Evolutionary conservation across 2,113 vertebrate species (phyloP), one percentile per base, ranked within the genome.

Genomic region (Nettapus auritus): DNA sequence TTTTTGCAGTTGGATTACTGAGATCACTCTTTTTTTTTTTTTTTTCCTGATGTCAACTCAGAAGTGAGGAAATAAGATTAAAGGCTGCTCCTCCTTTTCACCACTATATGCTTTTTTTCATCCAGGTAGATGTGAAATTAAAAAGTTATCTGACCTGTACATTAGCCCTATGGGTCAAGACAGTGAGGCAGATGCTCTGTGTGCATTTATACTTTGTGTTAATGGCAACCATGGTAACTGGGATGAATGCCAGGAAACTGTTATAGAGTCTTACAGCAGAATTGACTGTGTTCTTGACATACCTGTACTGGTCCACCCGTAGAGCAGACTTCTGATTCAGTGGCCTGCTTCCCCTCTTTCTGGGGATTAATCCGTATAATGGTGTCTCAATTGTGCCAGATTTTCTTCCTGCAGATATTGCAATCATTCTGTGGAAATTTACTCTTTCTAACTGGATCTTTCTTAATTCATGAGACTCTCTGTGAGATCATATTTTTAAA

Each of bases 11-110:
- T 23, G 14, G 20, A 81, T 93, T 89, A 59, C 21, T 74, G 34
- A 90, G 18, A 86, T 86, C 69, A 60, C 75, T 78, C 23, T 3
- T 33, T 78, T 76, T 71, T 76, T 71, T 86, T 22, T 50, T 50
- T 50, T 78, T 89, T 85, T 46, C n/a, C 52, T 6, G 5, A 4
- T 67, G 31, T 64, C 82, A 90, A 20, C 33, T 48, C 57, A 68
- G 59, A 93, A 89, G 85, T 11, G 13, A 88, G 66, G 31, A 95
- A 93, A 80, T 29, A 67, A 91, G 64, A 87, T 82, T 64, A 77
- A 94, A 91, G 18, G 13, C 14, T 38, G 4, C 3, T 71, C 13
- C 68, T 93, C 16, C 29, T 85, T 93, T 77, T 78, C 63, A 77
- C 16, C 8, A 57, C 50, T 88, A 20, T 53, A 12, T 70, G 85